Base-by-base conservation (phyloP, 1,140 invertebrate genomes). In the Globodera ellingtonae region DNA sequence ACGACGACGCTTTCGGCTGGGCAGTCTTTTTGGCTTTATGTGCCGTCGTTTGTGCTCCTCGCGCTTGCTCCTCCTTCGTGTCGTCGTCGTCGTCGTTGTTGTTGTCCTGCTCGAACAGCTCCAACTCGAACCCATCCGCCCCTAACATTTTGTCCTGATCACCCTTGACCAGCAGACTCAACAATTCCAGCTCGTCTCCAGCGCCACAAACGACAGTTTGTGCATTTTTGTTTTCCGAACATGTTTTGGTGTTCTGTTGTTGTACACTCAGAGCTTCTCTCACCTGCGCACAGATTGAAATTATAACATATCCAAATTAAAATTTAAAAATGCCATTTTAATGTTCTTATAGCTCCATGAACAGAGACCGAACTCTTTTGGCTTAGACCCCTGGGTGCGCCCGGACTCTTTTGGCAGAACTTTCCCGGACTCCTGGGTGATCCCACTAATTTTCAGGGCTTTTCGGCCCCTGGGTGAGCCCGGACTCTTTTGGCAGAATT, bases 171-270 rank as follows among this genome's bases (percentile, higher is more conserved):
- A 81, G 67, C 47, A 69, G 21, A n/a, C 70, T 85, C 77, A 87
- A 76, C 46, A 87, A 72, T 24, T 72, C 80, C 46, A 89, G n/a
- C 70, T 87, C 86, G 50, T 87, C 35, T n/a, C 79, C 44, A 44
- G 47, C 6, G 3, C 74, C 35, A 35, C 79, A 13, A 44, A 59
- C n/a, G 4, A 18, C 24, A 59, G 73, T 4, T 62, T 35, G 13
- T 72, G 65, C 44, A 72, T 21, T 47, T 13, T n/a, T 35, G 3
- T 62, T 62, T 0, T 13, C 18, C 13, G 56, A 18, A 18, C 10
- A 62, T 5, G 5, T 52, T 52, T 15, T 52, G 52, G 2, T 52
- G 52, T 15, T 52, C 52, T 62, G 10, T 62, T 62, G 56, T 18
- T 18, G 56, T 18, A 18, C 18, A 62, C 18, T 62, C 56, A 62